A percentile compares a stretch with the other conserved stretches of the same genome.
These are phyloP conservation scores for Pantelozetes paolii DNA, from an alignment of 2,888 invertebrate species.

Conservation along the genomic window DNA sequence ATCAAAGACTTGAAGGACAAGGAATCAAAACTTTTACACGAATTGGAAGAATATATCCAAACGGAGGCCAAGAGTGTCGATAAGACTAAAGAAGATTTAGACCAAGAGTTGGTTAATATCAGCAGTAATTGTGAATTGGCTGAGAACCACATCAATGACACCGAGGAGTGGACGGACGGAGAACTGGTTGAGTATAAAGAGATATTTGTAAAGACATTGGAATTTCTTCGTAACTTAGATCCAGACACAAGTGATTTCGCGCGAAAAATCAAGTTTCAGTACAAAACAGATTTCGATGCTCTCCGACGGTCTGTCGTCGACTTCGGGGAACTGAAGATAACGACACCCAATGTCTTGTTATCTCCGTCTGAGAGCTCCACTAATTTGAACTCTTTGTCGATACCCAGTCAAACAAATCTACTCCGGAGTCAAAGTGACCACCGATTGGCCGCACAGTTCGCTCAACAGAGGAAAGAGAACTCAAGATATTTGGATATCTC, in stretches of 20 bases:
- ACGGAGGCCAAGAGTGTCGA: slow-evolving; percentile 80
- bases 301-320: slow-evolving; percentile 79
- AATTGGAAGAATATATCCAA: slow-evolving; percentile 78
- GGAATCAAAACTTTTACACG: slow-evolving; percentile 60
- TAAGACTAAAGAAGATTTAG: slow-evolving; percentile 84
- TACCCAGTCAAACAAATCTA: slow-evolving; percentile 58
- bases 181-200: slow-evolving; percentile 77
- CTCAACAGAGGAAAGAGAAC: neutral
- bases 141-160: slow-evolving; percentile 72
- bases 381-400: slow-evolving; percentile 21
- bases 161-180: slow-evolving; percentile 46
- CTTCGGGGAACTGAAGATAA: slow-evolving; percentile 83
- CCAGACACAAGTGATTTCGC: slow-evolving; percentile 84
- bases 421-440: slow-evolving; percentile 92
- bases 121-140: slow-evolving; percentile 93
- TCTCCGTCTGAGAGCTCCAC: slow-evolving; percentile 42
- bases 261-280: slow-evolving; percentile 65
- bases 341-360: slow-evolving; percentile 53
- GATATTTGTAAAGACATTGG: slow-evolving; percentile 89
- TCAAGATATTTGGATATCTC: slow-evolving; percentile 38
- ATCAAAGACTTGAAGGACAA: slow-evolving; percentile 54
- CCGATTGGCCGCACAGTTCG: slow-evolving; percentile 71
- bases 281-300: slow-evolving; percentile 90
- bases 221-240: slow-evolving; percentile 87
- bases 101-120: slow-evolving; percentile 89